A percentile compares a stretch with the other conserved stretches of the same genome.
phyloP scores from a whole-genome alignment of 2,888 invertebrate genomes.

The Ichneumon xanthorius region DNA sequence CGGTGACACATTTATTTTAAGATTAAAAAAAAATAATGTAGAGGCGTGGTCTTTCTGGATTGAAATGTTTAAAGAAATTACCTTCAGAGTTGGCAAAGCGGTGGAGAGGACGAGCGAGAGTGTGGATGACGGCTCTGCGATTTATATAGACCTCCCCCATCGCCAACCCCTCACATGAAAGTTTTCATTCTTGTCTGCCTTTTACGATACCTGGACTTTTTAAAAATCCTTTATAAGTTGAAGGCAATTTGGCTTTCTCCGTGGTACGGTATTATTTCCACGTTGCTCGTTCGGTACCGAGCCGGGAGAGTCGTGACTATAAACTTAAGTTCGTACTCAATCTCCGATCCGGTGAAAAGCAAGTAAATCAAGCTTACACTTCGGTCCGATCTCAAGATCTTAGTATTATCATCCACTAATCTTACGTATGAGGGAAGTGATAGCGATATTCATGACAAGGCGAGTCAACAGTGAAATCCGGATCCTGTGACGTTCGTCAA shows the following conservation, averaged over 20 bases:
- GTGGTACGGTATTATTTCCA: background rate
- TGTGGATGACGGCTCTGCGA: constrained; percentile 21
- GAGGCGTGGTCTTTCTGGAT: background rate
- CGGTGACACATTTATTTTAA: no score
- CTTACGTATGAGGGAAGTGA: background rate
- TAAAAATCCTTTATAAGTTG: background rate
- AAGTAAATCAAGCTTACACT: background rate
- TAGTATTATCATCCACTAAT: background rate
- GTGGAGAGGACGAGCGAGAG: background rate
- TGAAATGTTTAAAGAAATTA: background rate
- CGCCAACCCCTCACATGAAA: background rate
- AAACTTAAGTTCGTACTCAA: background rate
- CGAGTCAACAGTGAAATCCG: background rate
- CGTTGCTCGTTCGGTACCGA: background rate
- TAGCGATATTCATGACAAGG: background rate
- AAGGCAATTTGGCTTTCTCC: background rate
- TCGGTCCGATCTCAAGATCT: background rate
- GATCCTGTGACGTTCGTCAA: constrained; percentile 2
- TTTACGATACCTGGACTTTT: background rate
- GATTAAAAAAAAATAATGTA: background rate
- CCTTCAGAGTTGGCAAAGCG: background rate
- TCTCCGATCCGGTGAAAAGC: background rate
- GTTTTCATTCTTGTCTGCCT: background rate
- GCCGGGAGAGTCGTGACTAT: background rate
- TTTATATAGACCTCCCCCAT: constrained; percentile 1